Base-by-base conservation (phyloP, 2,797 vertebrate species). In the Lagodon rhomboides region DNA sequence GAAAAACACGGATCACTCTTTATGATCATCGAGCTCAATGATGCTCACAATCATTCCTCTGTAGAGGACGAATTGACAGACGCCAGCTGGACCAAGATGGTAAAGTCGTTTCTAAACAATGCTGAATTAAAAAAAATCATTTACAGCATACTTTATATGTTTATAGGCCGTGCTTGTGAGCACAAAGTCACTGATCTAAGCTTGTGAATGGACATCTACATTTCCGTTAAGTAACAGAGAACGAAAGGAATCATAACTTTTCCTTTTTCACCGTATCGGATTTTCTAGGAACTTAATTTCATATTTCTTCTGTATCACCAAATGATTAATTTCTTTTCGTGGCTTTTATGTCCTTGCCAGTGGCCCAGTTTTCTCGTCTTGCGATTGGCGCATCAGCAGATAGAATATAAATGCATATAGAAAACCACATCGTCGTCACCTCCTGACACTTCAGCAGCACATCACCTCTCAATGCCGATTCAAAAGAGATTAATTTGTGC, bases 401-500 rank as follows among this genome's bases (percentile, higher is more conserved):
- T 66, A 22, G 54, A 65, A 38, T 56, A 20, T 43, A 16, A 23
- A 3, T 20, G n/a, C 15, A 10, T 49, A 56, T 46, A 30, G 41
- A 11, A 75, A 58, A 53, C 9, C 58, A 12, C 23, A 60, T 56
- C 51, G 44, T 1, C 8, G 5, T 55, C 47, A 38, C 5, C 0
- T 50, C 13, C 25, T 30, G 51, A 69, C 27, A 25, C 64, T n/a
- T 70, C 6, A n/a, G 27, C 23, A 34, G 27, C 23, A 34, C 47
- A 68, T 38, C 13, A 17, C 20, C 54, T 13, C 17, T 41, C 58
- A 3, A 55, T 38, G 70, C 38, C 11, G 43, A 64, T 77, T 73
- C 34, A 20, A 44, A 59, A 61, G 18, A 58, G 65, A 85, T 50
- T 53, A 60, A 75, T 73, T 62, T 44, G 18, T 51, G 51, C 17